Evolutionary conservation across 2,888 invertebrate genomes (phyloP).

Genomic region (Tetrapedia diversipes): DNA sequence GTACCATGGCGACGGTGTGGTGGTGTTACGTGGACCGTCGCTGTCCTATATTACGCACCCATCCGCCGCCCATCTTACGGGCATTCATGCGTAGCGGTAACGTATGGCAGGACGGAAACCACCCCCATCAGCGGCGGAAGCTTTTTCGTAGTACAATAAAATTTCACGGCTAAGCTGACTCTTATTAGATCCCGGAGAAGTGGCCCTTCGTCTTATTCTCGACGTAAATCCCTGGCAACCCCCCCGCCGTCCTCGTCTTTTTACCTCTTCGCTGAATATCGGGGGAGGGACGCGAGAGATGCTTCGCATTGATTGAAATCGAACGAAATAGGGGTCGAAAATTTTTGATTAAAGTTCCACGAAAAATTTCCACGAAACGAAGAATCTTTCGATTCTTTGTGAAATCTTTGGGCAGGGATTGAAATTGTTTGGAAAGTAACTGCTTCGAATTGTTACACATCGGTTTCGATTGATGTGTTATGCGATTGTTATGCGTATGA

Average conservation of each 20-base stretch:
- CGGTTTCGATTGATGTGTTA: no score
- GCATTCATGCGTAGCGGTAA: slow-evolving; percentile 44
- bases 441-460: no score
- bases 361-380: no score
- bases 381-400: no score
- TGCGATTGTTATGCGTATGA: no score
- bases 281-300: no score
- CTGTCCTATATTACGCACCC: slow-evolving; percentile 43
- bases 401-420: no score
- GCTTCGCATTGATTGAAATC: slow-evolving; percentile 30
- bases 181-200: slow-evolving; percentile 59
- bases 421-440: no score
- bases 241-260: slow-evolving; percentile 16
- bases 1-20: slow-evolving; percentile 17
- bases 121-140: slow-evolving; percentile 31
- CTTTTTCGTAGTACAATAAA: slow-evolving; percentile 56
- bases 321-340: not conserved
- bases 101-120: slow-evolving; percentile 52
- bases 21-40: slow-evolving; percentile 20
- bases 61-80: slow-evolving; percentile 30
- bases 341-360: not conserved
- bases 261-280: slow-evolving; percentile 8
- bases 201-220: slow-evolving; percentile 52
- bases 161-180: slow-evolving; percentile 64
- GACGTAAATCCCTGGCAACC: slow-evolving; percentile 51